A percentile compares a stretch with the other conserved stretches of the same genome.
Evolutionary conservation across 2,888 invertebrate genomes (phyloP).

Genomic region (Cosmia trapezina): DNA sequence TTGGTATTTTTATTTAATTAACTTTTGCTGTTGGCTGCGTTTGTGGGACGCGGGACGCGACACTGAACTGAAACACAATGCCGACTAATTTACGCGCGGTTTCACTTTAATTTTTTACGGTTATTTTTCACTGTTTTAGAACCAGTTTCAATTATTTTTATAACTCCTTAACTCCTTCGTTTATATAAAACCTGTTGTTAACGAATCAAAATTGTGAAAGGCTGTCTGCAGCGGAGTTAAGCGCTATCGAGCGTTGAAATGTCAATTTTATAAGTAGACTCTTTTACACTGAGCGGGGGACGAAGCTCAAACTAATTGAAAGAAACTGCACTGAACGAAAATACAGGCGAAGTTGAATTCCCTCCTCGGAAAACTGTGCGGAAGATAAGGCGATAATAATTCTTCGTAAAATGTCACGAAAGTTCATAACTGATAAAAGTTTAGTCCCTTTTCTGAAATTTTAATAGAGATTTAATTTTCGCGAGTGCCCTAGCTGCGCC

Average conservation of each 20-base stretch:
- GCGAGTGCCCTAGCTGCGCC: constrained; percentile 76
- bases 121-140: constrained; percentile 71
- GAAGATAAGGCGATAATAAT: constrained; percentile 89
- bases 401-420: constrained; percentile 89
- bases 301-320: constrained; percentile 77
- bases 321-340: constrained; percentile 82
- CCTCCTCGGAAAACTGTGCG: constrained; percentile 79
- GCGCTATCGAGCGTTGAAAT: constrained; percentile 55
- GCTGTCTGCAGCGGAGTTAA: constrained; percentile 39
- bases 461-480: constrained; percentile 89
- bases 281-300: constrained; percentile 55
- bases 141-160: constrained; percentile 74
- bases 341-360: constrained; percentile 80
- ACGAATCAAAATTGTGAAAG: constrained; percentile 54
- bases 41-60: constrained; percentile 71
- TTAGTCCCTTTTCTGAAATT: constrained; percentile 87
- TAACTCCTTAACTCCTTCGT: constrained; percentile 65
- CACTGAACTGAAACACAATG: constrained; percentile 79
- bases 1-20: constrained; percentile 88
- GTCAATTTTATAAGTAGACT: constrained; percentile 58
- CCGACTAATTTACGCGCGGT: constrained; percentile 84
- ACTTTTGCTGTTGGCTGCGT: constrained; percentile 80
- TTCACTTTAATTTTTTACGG: constrained; percentile 76
- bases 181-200: constrained; percentile 61
- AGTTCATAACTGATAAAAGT: constrained; percentile 90